A percentile compares a stretch with the other conserved stretches of the same genome.
These are phyloP conservation scores for Dasypus novemcinctus DNA, from an alignment of 2,113 vertebrate species.

Conservation along the genomic window DNA sequence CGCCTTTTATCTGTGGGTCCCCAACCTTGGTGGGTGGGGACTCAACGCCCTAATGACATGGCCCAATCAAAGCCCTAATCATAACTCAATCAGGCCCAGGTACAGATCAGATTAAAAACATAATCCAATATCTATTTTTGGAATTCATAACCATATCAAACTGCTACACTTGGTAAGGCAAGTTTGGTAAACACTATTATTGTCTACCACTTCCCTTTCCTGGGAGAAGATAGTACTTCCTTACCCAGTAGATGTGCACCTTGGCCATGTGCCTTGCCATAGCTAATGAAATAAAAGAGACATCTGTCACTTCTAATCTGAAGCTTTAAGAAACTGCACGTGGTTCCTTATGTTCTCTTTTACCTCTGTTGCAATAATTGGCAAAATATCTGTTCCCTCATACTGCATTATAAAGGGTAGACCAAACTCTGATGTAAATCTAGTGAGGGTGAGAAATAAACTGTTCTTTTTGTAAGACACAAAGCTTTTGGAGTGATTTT, in stretches of 20 bases:
- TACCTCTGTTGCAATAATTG: not conserved
- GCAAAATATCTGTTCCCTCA: not conserved
- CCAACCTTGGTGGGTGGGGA: too few relatives aligned
- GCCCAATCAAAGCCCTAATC: too few relatives aligned
- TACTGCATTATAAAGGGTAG: not conserved
- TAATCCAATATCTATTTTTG: too few relatives aligned
- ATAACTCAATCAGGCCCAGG: too few relatives aligned
- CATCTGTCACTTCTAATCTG: not conserved
- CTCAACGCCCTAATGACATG: too few relatives aligned
- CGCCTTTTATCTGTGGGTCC: too few relatives aligned
- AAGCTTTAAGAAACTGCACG: not conserved
- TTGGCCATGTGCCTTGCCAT: not conserved
- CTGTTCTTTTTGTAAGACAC: not conserved
- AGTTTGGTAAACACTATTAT: not conserved
- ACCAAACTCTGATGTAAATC: not conserved
- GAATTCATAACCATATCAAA: too few relatives aligned
- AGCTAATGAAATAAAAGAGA: not conserved
- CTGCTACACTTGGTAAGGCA: not conserved
- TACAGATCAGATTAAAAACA: too few relatives aligned
- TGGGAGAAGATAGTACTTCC: not conserved
- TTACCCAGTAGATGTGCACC: not conserved
- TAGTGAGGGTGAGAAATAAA: not conserved
- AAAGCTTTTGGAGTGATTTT: not conserved
- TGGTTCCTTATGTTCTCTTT: not conserved
- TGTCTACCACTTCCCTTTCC: not conserved